phyloP scores from a whole-genome alignment of 2,113 vertebrate species.

The Plectropomus leopardus region DNA sequence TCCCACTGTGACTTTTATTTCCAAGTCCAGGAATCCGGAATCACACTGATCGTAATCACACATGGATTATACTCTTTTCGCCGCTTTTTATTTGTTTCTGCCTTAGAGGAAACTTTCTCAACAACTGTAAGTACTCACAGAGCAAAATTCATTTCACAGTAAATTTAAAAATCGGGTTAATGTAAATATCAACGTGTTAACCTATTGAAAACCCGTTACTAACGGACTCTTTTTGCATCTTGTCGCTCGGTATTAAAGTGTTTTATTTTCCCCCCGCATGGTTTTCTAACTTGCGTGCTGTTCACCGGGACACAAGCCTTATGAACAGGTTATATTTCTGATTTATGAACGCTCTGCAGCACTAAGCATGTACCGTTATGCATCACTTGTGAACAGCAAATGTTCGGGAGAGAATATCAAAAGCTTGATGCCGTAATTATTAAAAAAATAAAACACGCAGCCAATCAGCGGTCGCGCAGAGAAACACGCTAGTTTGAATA shows the following conservation, averaged over 20 bases:
- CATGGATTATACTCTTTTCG: constrained; percentile 79
- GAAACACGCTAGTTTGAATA: constrained; percentile 61
- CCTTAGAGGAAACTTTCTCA: constrained; percentile 80
- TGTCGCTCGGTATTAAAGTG: not conserved
- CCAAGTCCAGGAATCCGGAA: constrained; percentile 82
- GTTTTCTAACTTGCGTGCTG: constrained; percentile 37
- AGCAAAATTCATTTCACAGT: not conserved
- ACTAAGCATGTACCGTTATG: constrained; percentile 47
- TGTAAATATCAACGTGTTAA: constrained; percentile 13
- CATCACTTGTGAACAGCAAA: constrained; percentile 39
- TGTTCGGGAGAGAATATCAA: not conserved
- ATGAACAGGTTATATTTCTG: constrained; percentile 25
- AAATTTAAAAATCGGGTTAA: not conserved
- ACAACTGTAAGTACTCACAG: constrained; percentile 81
- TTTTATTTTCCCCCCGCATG: constrained; percentile 12
- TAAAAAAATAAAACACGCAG: constrained; percentile 51
- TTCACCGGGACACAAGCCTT: constrained; percentile 36
- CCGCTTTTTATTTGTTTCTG: constrained; percentile 53
- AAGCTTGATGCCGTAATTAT: constrained; percentile 16
- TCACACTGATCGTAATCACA: constrained; percentile 75
- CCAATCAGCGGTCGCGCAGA: constrained; percentile 72
- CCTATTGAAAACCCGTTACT: not conserved
- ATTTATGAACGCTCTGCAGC: constrained; percentile 52
- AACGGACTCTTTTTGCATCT: not conserved
- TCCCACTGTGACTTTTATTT: constrained; percentile 87